These are phyloP conservation scores for Hypena proboscidalis DNA, from an alignment of 2,888 invertebrate species.

Conservation along the genomic window DNA sequence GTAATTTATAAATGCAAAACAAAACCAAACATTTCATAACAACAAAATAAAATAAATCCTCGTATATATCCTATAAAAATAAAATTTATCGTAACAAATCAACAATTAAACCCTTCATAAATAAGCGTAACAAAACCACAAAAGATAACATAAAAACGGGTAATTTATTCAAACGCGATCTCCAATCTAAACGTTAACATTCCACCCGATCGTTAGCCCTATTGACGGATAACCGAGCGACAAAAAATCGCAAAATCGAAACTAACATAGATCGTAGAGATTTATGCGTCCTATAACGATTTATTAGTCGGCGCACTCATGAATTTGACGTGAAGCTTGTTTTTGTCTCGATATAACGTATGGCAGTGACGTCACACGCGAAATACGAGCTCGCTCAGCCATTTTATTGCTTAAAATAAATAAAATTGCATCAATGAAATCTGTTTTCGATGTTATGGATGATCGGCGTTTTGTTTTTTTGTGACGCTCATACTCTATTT, in stretches of 20 bases:
- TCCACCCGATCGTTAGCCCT: slow-evolving; percentile 23
- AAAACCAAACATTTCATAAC: too few species aligned
- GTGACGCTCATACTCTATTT: too few species aligned
- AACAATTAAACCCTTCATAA: slow-evolving; percentile 1
- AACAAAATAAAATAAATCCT: background rate
- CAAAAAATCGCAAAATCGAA: slow-evolving; percentile 47
- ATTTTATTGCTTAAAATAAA: slow-evolving; percentile 57
- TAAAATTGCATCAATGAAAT: slow-evolving; percentile 54
- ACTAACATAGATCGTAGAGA: slow-evolving; percentile 54
- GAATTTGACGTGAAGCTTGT: slow-evolving; percentile 55
- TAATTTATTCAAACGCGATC: slow-evolving; percentile 6
- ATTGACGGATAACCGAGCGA: slow-evolving; percentile 37
- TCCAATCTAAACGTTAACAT: slow-evolving; percentile 32
- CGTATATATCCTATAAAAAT: background rate
- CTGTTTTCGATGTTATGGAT: slow-evolving; percentile 36
- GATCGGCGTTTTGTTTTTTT: background rate
- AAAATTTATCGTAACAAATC: background rate
- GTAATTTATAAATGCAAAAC: too few species aligned
- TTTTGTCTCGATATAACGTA: slow-evolving; percentile 57
- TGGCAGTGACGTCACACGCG: slow-evolving; percentile 52
- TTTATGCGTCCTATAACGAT: slow-evolving; percentile 55
- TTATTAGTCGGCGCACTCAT: slow-evolving; percentile 56
- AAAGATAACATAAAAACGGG: slow-evolving; percentile 5
- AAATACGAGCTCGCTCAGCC: slow-evolving; percentile 46
- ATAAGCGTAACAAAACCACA: background rate